These are phyloP conservation scores for Ursus arctos DNA, from an alignment of 2,113 vertebrate genomes.

Conservation along the genomic window DNA sequence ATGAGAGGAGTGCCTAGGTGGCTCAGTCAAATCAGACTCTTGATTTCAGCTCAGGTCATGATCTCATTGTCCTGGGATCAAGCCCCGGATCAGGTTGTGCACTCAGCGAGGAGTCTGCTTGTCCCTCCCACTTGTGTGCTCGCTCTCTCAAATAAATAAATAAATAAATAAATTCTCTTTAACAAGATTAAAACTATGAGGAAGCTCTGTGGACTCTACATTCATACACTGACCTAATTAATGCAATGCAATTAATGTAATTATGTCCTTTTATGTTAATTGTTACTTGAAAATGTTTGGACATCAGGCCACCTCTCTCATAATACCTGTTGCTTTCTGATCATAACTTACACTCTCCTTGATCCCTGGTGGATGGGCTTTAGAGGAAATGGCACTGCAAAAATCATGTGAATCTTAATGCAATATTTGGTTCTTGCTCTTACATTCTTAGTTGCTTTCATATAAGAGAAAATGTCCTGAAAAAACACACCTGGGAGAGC, in stretches of 20 bases:
- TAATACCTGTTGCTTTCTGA: neutral
- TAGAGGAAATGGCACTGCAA: neutral
- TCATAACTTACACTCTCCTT: neutral
- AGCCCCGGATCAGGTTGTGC: neutral
- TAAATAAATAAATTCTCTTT: neutral
- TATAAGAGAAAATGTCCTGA: neutral
- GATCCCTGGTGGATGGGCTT: neutral
- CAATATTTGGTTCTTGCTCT: neutral
- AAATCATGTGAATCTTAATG: neutral
- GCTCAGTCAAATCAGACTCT: neutral
- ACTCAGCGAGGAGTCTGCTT: neutral
- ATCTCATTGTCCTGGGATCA: neutral
- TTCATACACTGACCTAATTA: neutral
- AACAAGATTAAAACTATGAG: slow-evolving; percentile 10
- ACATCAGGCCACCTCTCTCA: neutral
- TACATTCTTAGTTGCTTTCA: neutral
- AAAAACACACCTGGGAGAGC: neutral
- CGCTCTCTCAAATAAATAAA: neutral
- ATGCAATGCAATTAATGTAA: neutral
- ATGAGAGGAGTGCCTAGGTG: neutral
- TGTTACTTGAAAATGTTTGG: neutral
- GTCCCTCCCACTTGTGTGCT: neutral
- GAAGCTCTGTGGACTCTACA: neutral
- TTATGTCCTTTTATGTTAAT: neutral
- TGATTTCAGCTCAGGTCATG: neutral